These are phyloP conservation scores for Perca schrenkii DNA, from an alignment of 2,113 vertebrate species.

Conservation along the genomic window DNA sequence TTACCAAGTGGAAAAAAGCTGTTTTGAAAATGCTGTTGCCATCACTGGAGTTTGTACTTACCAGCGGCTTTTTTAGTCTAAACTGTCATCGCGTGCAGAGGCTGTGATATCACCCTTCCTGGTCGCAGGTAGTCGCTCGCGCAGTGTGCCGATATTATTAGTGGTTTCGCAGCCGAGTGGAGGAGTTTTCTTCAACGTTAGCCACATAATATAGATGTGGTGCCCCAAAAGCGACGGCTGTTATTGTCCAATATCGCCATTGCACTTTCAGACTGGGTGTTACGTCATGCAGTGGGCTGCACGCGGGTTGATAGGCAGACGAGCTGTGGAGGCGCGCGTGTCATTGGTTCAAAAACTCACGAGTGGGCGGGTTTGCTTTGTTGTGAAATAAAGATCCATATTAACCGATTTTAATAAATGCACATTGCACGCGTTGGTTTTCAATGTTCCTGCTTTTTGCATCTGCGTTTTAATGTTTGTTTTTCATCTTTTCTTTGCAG, in stretches of 20 bases:
- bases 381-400: slow-evolving; percentile 19
- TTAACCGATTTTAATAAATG: background rate
- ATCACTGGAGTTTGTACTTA: slow-evolving; percentile 64
- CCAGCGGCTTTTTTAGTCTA: slow-evolving; percentile 66
- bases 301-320: slow-evolving; percentile 74
- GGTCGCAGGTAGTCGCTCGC: slow-evolving; percentile 55
- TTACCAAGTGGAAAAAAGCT: slow-evolving; percentile 8
- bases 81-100: slow-evolving; percentile 70
- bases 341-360: slow-evolving; percentile 58
- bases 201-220: slow-evolving; percentile 78
- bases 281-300: slow-evolving; percentile 75
- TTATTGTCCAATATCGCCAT: slow-evolving; percentile 83
- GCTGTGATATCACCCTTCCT: slow-evolving; percentile 47
- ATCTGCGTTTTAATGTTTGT: background rate
- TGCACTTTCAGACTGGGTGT: slow-evolving; percentile 76
- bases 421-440: background rate
- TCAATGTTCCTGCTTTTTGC: background rate
- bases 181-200: slow-evolving; percentile 50
- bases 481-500: background rate
- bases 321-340: slow-evolving; percentile 35
- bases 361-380: slow-evolving; percentile 51
- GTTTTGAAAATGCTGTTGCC: background rate
- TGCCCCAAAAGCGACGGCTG: slow-evolving; percentile 70
- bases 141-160: slow-evolving; percentile 35
- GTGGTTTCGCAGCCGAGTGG: slow-evolving; percentile 49